Conservation (phyloP, 2,888 invertebrate genomes). For the Phaedon cochleariae region DNA sequence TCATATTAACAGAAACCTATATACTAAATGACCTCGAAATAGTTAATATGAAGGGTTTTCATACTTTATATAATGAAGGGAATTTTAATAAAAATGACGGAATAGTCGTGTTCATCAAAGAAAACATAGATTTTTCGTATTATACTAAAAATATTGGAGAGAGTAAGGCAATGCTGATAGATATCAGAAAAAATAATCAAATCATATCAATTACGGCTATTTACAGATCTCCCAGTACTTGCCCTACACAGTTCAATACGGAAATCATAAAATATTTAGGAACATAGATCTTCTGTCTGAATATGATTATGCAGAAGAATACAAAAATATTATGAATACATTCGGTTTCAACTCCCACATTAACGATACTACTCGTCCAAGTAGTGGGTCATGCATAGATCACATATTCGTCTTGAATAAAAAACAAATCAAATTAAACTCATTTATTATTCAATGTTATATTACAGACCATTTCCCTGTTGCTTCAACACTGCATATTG, state of each 20-base stretch:
- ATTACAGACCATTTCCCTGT: slow-evolving; percentile 2
- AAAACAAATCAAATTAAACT: not conserved
- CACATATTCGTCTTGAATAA: no score
- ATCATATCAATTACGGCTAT: not conserved
- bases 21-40: slow-evolving; percentile 1
- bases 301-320: no score
- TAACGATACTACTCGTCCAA: no score
- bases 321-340: no score
- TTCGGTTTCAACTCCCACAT: no score
- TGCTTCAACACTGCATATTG: not conserved
- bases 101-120: not conserved
- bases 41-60: not conserved
- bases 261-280: not conserved
- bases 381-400: no score
- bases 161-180: no score
- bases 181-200: no score
- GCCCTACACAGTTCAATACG: not conserved
- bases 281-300: not conserved
- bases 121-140: not conserved
- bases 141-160: not conserved
- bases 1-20: slow-evolving; percentile 1
- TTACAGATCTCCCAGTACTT: not conserved
- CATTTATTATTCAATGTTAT: not conserved
- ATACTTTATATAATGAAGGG: not conserved
- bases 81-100: not conserved